Base-by-base conservation (phyloP, 2,888 invertebrate genomes). In the Strigamia crassipes region DNA sequence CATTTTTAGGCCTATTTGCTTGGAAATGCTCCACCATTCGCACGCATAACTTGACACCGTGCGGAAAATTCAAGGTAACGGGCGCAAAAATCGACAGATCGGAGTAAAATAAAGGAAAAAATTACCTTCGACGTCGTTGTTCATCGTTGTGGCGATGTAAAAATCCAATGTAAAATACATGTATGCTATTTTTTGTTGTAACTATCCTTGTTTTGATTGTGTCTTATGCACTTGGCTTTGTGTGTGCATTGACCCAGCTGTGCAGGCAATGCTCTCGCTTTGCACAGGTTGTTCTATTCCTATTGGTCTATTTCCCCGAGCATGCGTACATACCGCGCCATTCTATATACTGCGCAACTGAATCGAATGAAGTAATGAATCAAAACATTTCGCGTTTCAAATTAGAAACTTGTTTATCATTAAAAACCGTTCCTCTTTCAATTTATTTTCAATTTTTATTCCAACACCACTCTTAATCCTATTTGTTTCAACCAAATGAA, bases 141-240 rank as follows among this genome's bases (percentile, higher is more conserved):
- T 61, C 61, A 61, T 61, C 15, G 61, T 23, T 18, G 21, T 10
- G 10, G 9, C n/a, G 2, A 61, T 10, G 23, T 61, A 61, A 61
- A 61, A 61, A 61, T 61, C 61, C 61, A 61, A 61, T 21, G 10
- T 1, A 21, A 61, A 61, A 61, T 10, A 15, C 42, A 46, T 34
- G 42, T 46, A 46, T 3, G 42, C 15, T 46, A 8, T 46, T 46
- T 15, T 46, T 61, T 5, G 5, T 61, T 61, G 61, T 61, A 61
- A 21, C 21, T 61, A 61, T 61, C 18, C 21, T 61, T 23, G 61
- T 61, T 61, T 61, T 21, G 61, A 23, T 61, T 61, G 61, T 61
- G 61, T 23, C 61, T 61, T 61, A 61, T 61, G 61, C 61, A 61
- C 61, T 61, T 61, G 61, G 61, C 61, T 61, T 61, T 61, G 61